phyloP scores from a whole-genome alignment of 2,113 vertebrate species.

The Carollia perspicillata region DNA sequence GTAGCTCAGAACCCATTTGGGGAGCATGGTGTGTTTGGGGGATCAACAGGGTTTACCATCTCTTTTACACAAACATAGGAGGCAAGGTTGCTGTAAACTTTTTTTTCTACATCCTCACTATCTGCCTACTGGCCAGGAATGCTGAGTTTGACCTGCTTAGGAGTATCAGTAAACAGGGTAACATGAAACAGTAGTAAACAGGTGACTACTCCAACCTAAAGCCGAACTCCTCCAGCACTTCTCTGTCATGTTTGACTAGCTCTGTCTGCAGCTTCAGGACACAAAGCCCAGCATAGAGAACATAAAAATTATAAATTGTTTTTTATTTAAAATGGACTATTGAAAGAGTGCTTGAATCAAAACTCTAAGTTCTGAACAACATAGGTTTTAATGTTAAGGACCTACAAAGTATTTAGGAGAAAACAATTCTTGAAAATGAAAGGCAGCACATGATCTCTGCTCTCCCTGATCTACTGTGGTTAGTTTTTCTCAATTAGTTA shows the following conservation, averaged over 20 bases:
- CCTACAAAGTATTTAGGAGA: background rate
- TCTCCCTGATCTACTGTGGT: background rate
- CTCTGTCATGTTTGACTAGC: background rate
- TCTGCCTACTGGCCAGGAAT: background rate
- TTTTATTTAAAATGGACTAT: conserved; percentile 16
- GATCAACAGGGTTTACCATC: background rate
- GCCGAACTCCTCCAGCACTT: background rate
- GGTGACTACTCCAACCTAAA: background rate
- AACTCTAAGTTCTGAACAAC: conserved; percentile 27
- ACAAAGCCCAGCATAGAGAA: background rate
- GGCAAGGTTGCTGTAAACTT: background rate
- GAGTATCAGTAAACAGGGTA: conserved; percentile 17
- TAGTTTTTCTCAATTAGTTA: conserved; percentile 31
- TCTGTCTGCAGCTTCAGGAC: background rate
- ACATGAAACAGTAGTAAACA: background rate
- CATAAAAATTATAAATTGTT: background rate
- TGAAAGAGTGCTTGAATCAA: background rate
- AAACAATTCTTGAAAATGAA: conserved; percentile 41
- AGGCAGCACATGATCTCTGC: background rate
- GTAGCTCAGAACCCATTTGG: background rate
- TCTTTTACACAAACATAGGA: background rate
- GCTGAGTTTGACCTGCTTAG: conserved; percentile 24
- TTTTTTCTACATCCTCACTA: background rate
- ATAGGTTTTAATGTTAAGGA: conserved; percentile 22
- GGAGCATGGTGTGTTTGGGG: background rate